phyloP scores from a whole-genome alignment of 2,113 vertebrate genomes.

The Platichthys flesus region DNA sequence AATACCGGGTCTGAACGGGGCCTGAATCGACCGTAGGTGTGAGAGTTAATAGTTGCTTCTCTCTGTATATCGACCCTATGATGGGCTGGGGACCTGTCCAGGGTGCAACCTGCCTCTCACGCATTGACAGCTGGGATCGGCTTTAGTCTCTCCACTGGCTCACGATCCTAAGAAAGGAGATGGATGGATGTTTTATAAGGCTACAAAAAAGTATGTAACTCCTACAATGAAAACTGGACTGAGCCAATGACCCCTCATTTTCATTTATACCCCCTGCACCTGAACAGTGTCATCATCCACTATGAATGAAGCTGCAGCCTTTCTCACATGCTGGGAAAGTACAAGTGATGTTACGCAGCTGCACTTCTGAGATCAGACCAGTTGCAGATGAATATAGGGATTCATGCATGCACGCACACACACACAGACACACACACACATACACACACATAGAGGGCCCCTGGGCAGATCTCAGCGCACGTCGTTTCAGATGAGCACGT shows the following conservation, averaged over 20 bases:
- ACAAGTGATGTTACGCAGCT: constrained; percentile 25
- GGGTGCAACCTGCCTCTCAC: too few relatives aligned
- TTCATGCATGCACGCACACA: neutral
- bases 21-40: too few relatives aligned
- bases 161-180: too few relatives aligned
- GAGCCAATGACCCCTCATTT: neutral
- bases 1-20: too few relatives aligned
- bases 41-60: too few relatives aligned
- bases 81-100: too few relatives aligned
- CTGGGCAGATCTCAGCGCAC: constrained; percentile 42
- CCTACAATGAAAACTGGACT: neutral
- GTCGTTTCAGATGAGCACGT: constrained; percentile 41
- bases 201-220: neutral
- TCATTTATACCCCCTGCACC: neutral
- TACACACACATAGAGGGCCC: constrained; percentile 9
- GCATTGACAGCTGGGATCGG: too few relatives aligned
- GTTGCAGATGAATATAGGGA: constrained; percentile 32
- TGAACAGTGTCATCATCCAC: neutral
- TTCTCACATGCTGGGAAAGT: constrained; percentile 44
- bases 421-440: neutral
- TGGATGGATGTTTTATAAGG: neutral
- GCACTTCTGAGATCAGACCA: constrained; percentile 39
- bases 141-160: too few relatives aligned
- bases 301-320: constrained; percentile 9
- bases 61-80: too few relatives aligned